Base-by-base conservation (phyloP, 2,888 invertebrate genomes). In the Drosophila demipolita region DNA sequence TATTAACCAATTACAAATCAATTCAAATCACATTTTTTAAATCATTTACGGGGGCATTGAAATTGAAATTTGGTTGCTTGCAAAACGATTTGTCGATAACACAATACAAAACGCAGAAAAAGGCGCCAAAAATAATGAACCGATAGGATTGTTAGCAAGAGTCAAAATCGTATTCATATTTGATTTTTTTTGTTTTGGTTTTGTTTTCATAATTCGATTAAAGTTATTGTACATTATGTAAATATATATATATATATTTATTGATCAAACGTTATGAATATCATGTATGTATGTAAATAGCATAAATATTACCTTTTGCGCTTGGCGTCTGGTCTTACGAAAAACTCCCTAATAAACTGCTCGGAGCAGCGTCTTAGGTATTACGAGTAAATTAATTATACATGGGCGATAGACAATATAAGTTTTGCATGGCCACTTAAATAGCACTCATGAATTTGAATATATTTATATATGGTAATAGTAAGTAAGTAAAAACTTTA, bases 291-390 rank as follows among this genome's bases (percentile, higher is more conserved):
- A 55, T 55, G 40, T 40, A 70, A 77, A 50, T 77, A 61, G 63
- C 73, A 79, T 79, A 77, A 86, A 85, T 87, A 85, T 85, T 85
- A 85, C 85, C 85, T 85, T 85, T 75, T 74, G 73, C 73, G 64
- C 66, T 54, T 73, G 69, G 62, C 75, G 61, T 73, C 73, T 55
- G 67, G 64, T 66, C 61, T 66, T 64, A 65, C 45, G 60, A 53
- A 62, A 73, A 45, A 61, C 45, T 55, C 73, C 80, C 82, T 73
- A 77, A 68, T 45, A 32, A 61, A 33, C 60, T 74, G 66, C 71
- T 49, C 42, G 17, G 29, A 33, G 50, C 65, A 73, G 65, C 38
- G 48, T 65, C 55, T 82, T 66, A 55, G 76, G 42, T 62, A 58
- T 70, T 58, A 63, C 63, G 59, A 62, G 50, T 58, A 45, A 42